Base-by-base conservation (phyloP, 2,888 invertebrate species). In the Molorchus minor region DNA sequence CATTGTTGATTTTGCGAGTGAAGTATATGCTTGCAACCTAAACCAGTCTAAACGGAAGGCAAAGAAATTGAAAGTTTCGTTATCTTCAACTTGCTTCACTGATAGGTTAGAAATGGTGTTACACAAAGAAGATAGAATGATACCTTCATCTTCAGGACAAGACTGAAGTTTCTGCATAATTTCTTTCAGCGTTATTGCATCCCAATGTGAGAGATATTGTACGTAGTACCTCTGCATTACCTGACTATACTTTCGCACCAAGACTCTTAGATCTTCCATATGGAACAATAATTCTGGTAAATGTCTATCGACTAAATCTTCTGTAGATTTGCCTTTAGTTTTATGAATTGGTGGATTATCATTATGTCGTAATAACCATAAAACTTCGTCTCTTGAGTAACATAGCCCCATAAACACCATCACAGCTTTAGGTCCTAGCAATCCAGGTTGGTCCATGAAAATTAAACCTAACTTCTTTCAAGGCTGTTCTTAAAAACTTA, bases 261-360 rank as follows among this genome's bases (percentile, higher is more conserved):
- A 83, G 17, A 93, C 94, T 73, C 98, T 86, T 47, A 99, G 81
- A 80, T 99, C 99, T 79, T 98, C 97, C 90, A 99, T 98, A 76
- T 98, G 97, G 77, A 98, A 99, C 5, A 99, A 82, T 40, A 99
- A 82, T 80, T 99, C 99, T 1, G 99, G 98, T 38, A 99, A 83
- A 77, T 98, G 98, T 54, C 98, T 86, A 79, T 98, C 98, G 0
- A 96, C 93, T 54, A 98, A 83, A 81, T 96, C 96, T 81, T 96
- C 96, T n/a, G 92, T 87, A 10, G 91, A 88, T 80, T 93, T 92
- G 40, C 79, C 81, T 82, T 95, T 95, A 12, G 89, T 89, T 79
- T 93, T 93, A 67, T 92, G 88, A 56, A 86, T 84, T 1, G 98
- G 98, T 30, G 96, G 96, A 82, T 98, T 97, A 72, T 96, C 96